A percentile compares a stretch with the other conserved stretches of the same genome.
These are phyloP conservation scores for Macroteleia sp. DNA, from an alignment of 2,888 invertebrate species.

Conservation along the genomic window DNA sequence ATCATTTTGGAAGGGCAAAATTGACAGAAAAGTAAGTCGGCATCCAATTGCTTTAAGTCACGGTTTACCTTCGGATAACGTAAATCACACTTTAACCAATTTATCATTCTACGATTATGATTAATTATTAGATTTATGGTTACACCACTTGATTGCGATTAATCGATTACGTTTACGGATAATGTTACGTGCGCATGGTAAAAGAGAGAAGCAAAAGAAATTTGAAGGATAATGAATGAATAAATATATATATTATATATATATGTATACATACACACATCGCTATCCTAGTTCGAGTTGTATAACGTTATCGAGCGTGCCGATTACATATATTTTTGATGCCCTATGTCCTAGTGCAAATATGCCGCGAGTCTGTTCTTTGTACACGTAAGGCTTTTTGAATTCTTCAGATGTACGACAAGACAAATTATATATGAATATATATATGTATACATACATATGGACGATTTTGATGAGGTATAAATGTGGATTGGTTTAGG, in stretches of 20 bases:
- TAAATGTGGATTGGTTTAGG: slow-evolving; percentile 54
- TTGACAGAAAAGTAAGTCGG: slow-evolving; percentile 12
- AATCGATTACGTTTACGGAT: slow-evolving; percentile 60
- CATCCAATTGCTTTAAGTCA: slow-evolving; percentile 31
- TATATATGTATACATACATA: slow-evolving; percentile 52
- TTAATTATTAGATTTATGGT: slow-evolving; percentile 42
- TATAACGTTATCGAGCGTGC: slow-evolving; percentile 65
- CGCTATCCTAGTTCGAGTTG: slow-evolving; percentile 60
- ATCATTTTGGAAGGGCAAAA: slow-evolving; percentile 28
- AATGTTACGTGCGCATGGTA: slow-evolving; percentile 57
- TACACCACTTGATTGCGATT: slow-evolving; percentile 38
- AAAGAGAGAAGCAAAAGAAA: slow-evolving; percentile 2
- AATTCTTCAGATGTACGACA: slow-evolving; percentile 53
- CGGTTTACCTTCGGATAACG: slow-evolving; percentile 58
- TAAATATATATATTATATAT: slow-evolving; percentile 34
- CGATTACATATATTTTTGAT: slow-evolving; percentile 67
- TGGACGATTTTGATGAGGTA: too few species aligned
- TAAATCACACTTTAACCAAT: slow-evolving; percentile 40
- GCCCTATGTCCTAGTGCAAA: slow-evolving; percentile 68
- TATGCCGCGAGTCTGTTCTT: slow-evolving; percentile 57
- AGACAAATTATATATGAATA: slow-evolving; percentile 52
- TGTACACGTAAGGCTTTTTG: slow-evolving; percentile 61
- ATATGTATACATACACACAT: slow-evolving; percentile 42
- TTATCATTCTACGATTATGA: slow-evolving; percentile 46
- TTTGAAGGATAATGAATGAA: slow-evolving; percentile 30